Evolutionary conservation across 2,113 vertebrate species (phyloP).

Genomic region (Procavia capensis): DNA sequence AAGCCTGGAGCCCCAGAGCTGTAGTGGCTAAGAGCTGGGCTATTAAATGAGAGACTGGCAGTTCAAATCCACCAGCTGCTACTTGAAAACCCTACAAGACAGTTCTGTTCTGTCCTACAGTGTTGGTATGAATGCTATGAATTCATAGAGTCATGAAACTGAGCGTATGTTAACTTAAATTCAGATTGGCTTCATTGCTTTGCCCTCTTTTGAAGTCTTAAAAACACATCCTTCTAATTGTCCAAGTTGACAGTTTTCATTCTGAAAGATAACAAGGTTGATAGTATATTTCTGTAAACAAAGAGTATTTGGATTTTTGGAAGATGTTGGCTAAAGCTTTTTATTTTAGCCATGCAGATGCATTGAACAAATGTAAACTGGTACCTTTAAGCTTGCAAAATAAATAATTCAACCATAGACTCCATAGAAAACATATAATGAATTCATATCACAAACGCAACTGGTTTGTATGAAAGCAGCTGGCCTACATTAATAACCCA

Average conservation of each 20-base stretch:
- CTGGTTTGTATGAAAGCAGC: neutral
- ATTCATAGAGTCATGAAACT: neutral
- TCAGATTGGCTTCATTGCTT: neutral
- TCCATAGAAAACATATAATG: neutral
- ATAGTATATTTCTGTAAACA: slow-evolving; percentile 10
- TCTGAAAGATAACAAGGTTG: neutral
- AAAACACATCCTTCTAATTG: neutral
- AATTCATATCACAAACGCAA: neutral
- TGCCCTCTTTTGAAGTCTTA: neutral
- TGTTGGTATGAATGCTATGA: neutral
- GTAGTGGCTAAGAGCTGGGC: too few relatives aligned
- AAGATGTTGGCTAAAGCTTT: neutral
- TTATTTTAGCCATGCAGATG: neutral
- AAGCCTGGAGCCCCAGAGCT: neutral
- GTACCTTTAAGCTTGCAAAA: neutral
- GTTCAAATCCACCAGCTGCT: too few relatives aligned
- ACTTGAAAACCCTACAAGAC: too few relatives aligned
- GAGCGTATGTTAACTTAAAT: neutral
- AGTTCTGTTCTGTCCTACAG: too few relatives aligned
- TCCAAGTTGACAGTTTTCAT: neutral
- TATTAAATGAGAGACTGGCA: too few relatives aligned
- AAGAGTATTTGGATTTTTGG: neutral
- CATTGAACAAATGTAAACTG: neutral
- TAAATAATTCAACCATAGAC: slow-evolving; percentile 4
- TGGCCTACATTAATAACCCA: neutral